Evolutionary conservation across 2,113 vertebrate species (phyloP), one percentile per base, ranked within the genome.

Genomic region (Cyanoderma ruficeps): DNA sequence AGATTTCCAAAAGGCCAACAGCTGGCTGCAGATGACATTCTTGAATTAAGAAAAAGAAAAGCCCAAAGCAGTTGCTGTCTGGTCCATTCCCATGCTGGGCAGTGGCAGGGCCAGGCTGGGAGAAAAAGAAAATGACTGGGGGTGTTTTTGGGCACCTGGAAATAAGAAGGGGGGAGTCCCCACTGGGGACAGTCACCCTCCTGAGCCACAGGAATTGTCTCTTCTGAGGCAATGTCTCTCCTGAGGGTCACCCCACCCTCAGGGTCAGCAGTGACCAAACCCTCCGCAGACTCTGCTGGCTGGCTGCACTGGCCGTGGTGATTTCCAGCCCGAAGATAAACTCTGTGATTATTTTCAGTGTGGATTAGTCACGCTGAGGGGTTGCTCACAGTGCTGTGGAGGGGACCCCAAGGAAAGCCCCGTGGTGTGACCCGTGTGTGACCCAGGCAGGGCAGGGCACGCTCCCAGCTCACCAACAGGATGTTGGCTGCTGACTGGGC

Each of bases 11-110:
- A 92, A 60, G 89, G 65, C 82, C n/a, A 14, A 83, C 97, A 97
- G 96, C 97, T 96, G 96, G 85, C 47, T 89, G 90, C 96, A 97
- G 90, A 87, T 91, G 95, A 22, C 77, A 75, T 74, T 87, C 71
- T 31, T 65, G 30, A 71, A 82, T 71, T 24, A 47, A 56, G 18
- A 16, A 28, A 47, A 20, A 56, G 27, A n/a, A 52, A n/a, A 77
- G 18, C 49, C 23, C 71, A 78, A 42, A 35, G 20, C 55, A 75
- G 37, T 30, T 3, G 0, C 27, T 85, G 10, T 65, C 39, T 64
- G 46, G 4, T 9, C 22, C 7, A 6, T 69, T 70, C 50, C 2
- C 5, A 11, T 67, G 30, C 53, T 81, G n/a, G 0, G 31, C 69
- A 64, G 61, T 0, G 0, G 49, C 50, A 68, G 42, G 70, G 19